Conservation (phyloP, 2,797 vertebrate genomes). For the Oophaga sylvatica region DNA sequence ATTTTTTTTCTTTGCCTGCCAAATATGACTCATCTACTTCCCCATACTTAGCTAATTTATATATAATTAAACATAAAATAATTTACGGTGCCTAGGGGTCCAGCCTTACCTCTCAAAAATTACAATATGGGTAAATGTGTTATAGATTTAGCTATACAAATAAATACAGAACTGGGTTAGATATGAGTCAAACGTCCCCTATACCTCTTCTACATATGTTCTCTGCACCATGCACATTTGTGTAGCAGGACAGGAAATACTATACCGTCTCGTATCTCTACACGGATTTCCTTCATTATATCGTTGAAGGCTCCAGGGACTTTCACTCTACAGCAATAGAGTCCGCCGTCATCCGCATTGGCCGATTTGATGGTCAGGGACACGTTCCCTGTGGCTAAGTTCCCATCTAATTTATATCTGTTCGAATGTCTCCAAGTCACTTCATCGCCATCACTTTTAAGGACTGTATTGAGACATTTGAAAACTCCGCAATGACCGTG, state of each 20-base stretch:
- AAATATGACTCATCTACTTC: no score
- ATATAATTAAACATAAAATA: no score
- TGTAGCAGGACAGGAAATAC: neutral
- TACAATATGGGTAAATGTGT: no score
- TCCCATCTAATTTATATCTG: constrained; percentile 61
- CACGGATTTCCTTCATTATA: constrained; percentile 63
- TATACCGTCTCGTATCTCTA: constrained; percentile 58
- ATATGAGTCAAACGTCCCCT: no score
- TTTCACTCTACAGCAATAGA: constrained; percentile 23
- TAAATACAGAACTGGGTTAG: no score
- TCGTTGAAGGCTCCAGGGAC: constrained; percentile 70
- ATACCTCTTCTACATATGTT: neutral
- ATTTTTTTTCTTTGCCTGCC: no score
- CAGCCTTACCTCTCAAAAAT: no score
- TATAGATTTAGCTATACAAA: no score
- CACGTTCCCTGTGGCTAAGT: constrained; percentile 16
- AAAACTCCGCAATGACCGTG: neutral
- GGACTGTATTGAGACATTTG: constrained; percentile 60
- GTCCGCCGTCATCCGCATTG: neutral
- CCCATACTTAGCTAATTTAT: no score
- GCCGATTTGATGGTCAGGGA: neutral
- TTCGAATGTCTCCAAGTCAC: neutral
- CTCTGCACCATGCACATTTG: neutral
- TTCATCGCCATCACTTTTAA: constrained; percentile 47
- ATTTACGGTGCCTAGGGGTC: no score